Percentiles rank a stretch among this genome's conserved stretches.
Evolutionary conservation across 2,888 invertebrate genomes (phyloP).

Genomic region (Plagodis pulveraria): DNA sequence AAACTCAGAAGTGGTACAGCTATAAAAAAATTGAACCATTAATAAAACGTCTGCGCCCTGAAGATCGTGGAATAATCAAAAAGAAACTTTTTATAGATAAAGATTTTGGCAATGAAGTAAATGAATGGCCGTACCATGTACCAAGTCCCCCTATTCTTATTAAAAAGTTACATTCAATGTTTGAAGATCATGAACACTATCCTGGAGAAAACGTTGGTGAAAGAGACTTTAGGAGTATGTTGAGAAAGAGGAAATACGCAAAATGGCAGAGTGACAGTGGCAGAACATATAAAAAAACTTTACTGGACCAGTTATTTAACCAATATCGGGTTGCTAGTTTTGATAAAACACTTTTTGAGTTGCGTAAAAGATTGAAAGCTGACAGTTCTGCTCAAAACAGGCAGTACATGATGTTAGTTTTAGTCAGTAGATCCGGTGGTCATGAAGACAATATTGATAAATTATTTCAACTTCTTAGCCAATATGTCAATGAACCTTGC

Average conservation of each 20-base stretch:
- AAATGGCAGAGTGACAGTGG: constrained; percentile 1
- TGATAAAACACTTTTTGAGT: constrained; percentile 54
- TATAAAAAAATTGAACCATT: constrained; percentile 43
- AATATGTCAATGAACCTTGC: constrained; percentile 58
- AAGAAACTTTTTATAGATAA: constrained; percentile 49
- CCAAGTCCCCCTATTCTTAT: constrained; percentile 31
- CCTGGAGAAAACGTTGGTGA: neutral
- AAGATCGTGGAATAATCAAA: constrained; percentile 38
- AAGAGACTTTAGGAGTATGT: neutral
- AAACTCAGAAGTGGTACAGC: constrained; percentile 30
- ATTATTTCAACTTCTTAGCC: constrained; percentile 50
- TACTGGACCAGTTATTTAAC: constrained; percentile 58
- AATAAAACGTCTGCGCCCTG: constrained; percentile 36
- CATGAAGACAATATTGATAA: constrained; percentile 47
- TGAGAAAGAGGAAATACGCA: constrained; percentile 16
- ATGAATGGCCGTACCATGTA: constrained; percentile 46
- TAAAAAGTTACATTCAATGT: constrained; percentile 22
- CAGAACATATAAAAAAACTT: constrained; percentile 7
- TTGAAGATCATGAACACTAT: constrained; percentile 30
- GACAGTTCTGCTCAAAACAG: constrained; percentile 56
- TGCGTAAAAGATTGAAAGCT: constrained; percentile 49
- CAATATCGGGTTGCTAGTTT: constrained; percentile 60
- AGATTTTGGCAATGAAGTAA: constrained; percentile 29
- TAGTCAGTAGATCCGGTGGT: constrained; percentile 68
- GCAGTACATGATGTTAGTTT: constrained; percentile 63